phyloP scores from a whole-genome alignment of 2,113 vertebrate genomes.

The Oreochromis tanganicae region DNA sequence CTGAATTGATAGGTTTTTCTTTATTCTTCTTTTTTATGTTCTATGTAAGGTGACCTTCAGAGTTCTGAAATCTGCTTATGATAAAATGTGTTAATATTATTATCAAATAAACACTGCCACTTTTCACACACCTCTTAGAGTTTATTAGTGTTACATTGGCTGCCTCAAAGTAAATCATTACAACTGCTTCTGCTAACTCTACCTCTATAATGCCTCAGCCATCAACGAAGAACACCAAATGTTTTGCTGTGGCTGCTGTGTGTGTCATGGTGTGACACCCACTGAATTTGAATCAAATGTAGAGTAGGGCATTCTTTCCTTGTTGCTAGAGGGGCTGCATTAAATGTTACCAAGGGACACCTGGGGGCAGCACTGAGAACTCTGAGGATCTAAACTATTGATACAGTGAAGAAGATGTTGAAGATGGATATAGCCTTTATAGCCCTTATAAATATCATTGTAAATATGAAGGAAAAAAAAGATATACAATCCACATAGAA shows the following conservation, averaged over 20 bases:
- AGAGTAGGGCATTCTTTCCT: not conserved
- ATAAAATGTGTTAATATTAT: not conserved
- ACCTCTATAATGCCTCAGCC: not conserved
- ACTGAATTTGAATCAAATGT: not conserved
- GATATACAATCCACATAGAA: not conserved
- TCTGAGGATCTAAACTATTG: not conserved
- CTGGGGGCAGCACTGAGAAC: not conserved
- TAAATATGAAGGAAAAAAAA: not conserved
- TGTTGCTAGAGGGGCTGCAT: not conserved
- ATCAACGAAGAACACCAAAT: not conserved
- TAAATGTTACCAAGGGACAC: not conserved
- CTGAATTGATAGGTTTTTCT: not conserved
- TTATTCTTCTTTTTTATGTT: not conserved
- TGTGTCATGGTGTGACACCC: not conserved
- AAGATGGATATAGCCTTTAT: not conserved
- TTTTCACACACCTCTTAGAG: not conserved
- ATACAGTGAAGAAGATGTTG: not conserved
- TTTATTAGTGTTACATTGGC: not conserved
- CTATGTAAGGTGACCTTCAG: not conserved
- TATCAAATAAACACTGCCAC: not conserved
- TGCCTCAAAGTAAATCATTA: not conserved
- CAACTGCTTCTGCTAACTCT: not conserved
- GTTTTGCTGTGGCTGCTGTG: not conserved
- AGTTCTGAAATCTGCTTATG: not conserved
- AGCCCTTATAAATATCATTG: not conserved